Base-by-base conservation (phyloP, 2,113 vertebrate genomes). In the Marcusenius ussheri region DNA sequence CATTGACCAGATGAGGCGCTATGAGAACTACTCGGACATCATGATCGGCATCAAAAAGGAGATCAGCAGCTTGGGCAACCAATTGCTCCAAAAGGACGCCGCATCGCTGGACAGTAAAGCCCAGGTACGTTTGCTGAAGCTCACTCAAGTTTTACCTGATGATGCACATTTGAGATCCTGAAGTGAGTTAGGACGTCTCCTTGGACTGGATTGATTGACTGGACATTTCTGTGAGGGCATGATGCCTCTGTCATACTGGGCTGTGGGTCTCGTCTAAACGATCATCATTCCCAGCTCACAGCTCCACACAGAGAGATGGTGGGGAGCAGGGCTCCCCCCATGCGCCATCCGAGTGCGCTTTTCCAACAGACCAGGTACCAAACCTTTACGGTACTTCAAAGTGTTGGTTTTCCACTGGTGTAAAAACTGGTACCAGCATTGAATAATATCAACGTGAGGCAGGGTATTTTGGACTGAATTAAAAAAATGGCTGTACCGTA, bases 1-100 rank as follows among this genome's bases (percentile, higher is more conserved):
- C 74, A 96, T 95, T 0, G 94, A 97, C 93, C 98, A 99, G 95
- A 97, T 99, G 93, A 96, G 94, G 90, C 95, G 94, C 90, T 98
- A 99, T 0, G 98, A 99, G 94, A 98, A 99, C 95, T 98, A 99
- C 93, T 97, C 98, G 0, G 97, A 98, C 93, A 96, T 98, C 89
- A 98, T 99, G 98, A 93, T 98, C 93, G 96, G 97, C 96, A 97
- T 99, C 93, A 98, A 98, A 96, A 99, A 98, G 93, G 97, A 99
- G 91, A 97, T 99, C 93, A 97, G 97, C 92, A 97, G 95, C 91
- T 95, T 99, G 92, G 97, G 97, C 87, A 96, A 97, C 58, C 98
- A 98, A 95, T 95, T 99, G 92, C 96, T 99, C 39, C 98, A 99
- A 96, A 99, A 98, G 91, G 98, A 98, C 0, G 93, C 95, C 0